A percentile compares a stretch with the other conserved stretches of the same genome.
Evolutionary conservation across 1,140 invertebrate species (phyloP).

Genomic region (Drosophila sturtevanti): DNA sequence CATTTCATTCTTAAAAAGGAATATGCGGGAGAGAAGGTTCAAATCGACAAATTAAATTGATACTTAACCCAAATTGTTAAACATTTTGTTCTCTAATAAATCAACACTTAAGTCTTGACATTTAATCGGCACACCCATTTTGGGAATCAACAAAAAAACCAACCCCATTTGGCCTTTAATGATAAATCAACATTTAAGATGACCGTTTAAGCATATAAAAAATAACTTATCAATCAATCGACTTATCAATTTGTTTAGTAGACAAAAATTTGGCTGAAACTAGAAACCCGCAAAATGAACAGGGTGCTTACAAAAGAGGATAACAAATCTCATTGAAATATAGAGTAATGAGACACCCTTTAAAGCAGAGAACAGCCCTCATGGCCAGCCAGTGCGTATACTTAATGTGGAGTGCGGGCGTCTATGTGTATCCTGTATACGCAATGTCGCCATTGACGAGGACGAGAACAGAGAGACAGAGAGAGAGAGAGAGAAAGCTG

Average conservation of each 20-base stretch:
- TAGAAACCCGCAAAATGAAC: conserved; percentile 49
- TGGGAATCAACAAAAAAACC: not conserved
- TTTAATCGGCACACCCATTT: not conserved
- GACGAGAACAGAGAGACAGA: conserved; percentile 39
- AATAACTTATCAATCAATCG: conserved; percentile 59
- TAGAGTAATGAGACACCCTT: conserved; percentile 37
- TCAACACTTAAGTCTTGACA: not conserved
- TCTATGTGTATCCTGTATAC: conserved; percentile 48
- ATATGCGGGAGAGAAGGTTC: not conserved
- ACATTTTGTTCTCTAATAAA: not conserved
- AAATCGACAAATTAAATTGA: not conserved
- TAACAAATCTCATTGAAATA: not conserved
- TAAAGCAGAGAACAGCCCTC: conserved; percentile 41
- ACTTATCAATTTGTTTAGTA: conserved; percentile 56
- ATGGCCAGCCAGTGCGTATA: conserved; percentile 61
- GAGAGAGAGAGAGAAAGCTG: not conserved
- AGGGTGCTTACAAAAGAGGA: conserved; percentile 31
- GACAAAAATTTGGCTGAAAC: too few species aligned
- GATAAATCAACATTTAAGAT: conserved; percentile 22
- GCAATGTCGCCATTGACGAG: conserved; percentile 48
- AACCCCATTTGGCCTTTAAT: conserved; percentile 44
- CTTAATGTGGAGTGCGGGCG: conserved; percentile 46
- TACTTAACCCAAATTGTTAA: not conserved
- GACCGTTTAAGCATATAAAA: conserved; percentile 50
- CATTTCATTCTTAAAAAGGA: conserved; percentile 63